These are phyloP conservation scores for Planococcus citri DNA, from an alignment of 1,140 invertebrate genomes.

Conservation along the genomic window DNA sequence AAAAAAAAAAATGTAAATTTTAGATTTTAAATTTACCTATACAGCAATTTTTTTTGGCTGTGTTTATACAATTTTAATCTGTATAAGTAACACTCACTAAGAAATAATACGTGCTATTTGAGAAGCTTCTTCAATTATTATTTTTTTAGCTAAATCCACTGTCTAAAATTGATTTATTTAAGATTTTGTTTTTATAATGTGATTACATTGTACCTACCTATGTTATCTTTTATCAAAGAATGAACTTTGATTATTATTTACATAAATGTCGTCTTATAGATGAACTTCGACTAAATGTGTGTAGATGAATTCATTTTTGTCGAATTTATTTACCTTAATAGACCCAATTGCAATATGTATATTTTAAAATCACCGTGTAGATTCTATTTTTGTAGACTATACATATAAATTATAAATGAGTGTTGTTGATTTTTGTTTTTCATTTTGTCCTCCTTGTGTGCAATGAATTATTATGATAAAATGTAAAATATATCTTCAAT, in stretches of 20 bases:
- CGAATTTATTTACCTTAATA: background rate
- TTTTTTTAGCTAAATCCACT: background rate
- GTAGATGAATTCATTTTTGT: constrained; percentile 4
- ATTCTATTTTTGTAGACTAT: too few relatives aligned
- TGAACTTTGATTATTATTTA: background rate
- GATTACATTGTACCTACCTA: too few relatives aligned
- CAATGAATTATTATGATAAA: too few relatives aligned
- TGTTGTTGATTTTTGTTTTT: too few relatives aligned
- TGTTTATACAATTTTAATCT: background rate
- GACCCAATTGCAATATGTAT: background rate
- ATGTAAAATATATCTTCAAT: too few relatives aligned
- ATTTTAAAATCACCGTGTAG: background rate
- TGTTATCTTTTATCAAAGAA: too few relatives aligned
- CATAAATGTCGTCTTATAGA: background rate
- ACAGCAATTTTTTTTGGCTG: background rate
- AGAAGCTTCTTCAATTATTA: background rate
- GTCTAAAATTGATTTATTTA: background rate
- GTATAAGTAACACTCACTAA: too few relatives aligned
- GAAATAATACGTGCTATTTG: too few relatives aligned
- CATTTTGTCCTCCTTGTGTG: too few relatives aligned
- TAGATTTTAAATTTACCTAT: background rate
- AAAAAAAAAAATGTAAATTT: too few relatives aligned
- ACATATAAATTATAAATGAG: too few relatives aligned
- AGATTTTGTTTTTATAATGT: background rate
- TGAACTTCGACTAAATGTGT: background rate